These are phyloP conservation scores for Acropora yongei DNA, from an alignment of 64 coral and sea anemone species.

Conservation along the genomic window DNA sequence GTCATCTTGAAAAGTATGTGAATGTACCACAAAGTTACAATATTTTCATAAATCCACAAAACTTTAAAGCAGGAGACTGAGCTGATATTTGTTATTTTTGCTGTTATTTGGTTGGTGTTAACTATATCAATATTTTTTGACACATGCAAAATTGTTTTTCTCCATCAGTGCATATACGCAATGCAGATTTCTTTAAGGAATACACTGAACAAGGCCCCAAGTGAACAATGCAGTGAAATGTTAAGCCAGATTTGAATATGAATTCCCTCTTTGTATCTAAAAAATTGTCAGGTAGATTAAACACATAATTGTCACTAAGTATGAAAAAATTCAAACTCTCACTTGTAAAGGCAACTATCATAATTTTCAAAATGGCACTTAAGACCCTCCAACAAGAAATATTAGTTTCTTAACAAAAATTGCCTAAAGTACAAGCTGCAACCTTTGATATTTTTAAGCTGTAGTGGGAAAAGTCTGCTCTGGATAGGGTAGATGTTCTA, in stretches of 20 bases:
- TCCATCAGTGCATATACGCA: not conserved
- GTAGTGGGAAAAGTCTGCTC: too few relatives aligned
- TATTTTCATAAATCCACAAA: not conserved
- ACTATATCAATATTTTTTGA: not conserved
- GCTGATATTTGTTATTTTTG: not conserved
- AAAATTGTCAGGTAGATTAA: not conserved
- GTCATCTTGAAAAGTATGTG: not conserved
- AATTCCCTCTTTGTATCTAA: not conserved
- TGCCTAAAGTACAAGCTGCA: not conserved
- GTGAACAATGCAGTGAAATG: not conserved
- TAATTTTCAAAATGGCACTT: not conserved
- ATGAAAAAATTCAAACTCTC: not conserved
- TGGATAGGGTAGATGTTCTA: constrained; percentile 3
- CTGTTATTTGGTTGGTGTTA: not conserved
- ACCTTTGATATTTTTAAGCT: too few relatives aligned
- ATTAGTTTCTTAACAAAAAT: not conserved
- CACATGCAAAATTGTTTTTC: not conserved
- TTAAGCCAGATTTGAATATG: not conserved
- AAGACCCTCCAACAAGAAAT: not conserved
- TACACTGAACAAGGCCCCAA: not conserved
- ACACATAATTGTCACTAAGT: constrained; percentile 3
- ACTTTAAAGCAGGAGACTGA: not conserved
- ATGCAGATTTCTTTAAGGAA: not conserved
- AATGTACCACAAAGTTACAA: not conserved
- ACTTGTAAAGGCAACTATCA: not conserved